These are phyloP conservation scores for Danio choprae DNA, from an alignment of 2,797 vertebrate species.

Conservation along the genomic window DNA sequence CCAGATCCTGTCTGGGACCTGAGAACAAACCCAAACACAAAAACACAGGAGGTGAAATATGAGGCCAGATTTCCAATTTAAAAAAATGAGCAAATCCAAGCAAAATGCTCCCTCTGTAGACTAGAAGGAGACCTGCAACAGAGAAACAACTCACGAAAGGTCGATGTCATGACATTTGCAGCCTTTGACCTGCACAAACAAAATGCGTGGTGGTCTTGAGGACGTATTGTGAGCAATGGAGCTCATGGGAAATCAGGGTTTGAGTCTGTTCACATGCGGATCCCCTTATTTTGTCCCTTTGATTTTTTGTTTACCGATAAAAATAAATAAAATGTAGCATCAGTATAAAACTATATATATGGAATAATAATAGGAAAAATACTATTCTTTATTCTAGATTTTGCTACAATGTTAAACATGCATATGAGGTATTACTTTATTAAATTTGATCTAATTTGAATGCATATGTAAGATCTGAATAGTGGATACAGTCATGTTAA, in stretches of 20 bases:
- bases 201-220: background rate
- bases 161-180: background rate
- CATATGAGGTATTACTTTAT: no score
- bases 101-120: conserved; percentile 79
- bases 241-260: conserved; percentile 31
- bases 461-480: no score
- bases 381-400: background rate
- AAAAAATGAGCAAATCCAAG: conserved; percentile 54
- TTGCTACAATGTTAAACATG: no score
- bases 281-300: background rate
- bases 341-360: background rate
- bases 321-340: no score
- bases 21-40: conserved; percentile 51
- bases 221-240: conserved; percentile 22
- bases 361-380: background rate
- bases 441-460: no score
- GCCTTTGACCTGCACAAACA: background rate
- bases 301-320: background rate
- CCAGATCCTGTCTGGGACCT: conserved; percentile 49
- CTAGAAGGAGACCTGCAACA: conserved; percentile 4
- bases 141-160: background rate
- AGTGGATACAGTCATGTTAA: no score
- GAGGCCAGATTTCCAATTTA: conserved; percentile 45
- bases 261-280: background rate
- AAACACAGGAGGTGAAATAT: conserved; percentile 29